These are phyloP conservation scores for Acanthoscelides obtectus DNA, from an alignment of 2,888 invertebrate species.

Conservation along the genomic window DNA sequence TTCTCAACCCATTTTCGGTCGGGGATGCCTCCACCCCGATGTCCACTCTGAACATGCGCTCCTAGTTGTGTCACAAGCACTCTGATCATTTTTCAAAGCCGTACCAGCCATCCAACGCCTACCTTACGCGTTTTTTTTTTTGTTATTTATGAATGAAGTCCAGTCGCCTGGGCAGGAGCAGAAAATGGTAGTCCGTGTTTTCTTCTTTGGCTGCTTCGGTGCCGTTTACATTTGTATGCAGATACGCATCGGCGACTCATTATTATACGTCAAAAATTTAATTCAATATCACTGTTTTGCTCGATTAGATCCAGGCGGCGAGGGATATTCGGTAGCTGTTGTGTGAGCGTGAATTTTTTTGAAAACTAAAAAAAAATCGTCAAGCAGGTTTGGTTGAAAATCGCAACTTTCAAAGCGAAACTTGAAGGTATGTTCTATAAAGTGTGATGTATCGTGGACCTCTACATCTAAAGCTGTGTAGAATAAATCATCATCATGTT, in stretches of 20 bases:
- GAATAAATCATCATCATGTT: too few relatives aligned
- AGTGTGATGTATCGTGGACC: too few relatives aligned
- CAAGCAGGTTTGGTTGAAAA: too few relatives aligned
- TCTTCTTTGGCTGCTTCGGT: background rate
- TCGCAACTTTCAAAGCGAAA: too few relatives aligned
- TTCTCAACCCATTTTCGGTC: too few relatives aligned
- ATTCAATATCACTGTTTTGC: background rate
- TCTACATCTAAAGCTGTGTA: too few relatives aligned
- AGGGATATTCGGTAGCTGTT: background rate
- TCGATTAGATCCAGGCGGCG: background rate
- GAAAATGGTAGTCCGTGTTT: background rate
- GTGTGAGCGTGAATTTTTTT: too few relatives aligned
- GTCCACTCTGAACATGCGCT: background rate
- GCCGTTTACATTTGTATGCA: background rate
- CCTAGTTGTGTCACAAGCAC: background rate
- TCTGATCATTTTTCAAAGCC: background rate
- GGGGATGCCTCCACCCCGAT: background rate
- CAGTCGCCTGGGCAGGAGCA: too few relatives aligned
- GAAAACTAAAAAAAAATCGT: too few relatives aligned
- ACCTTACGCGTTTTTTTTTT: background rate
- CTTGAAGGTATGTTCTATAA: too few relatives aligned
- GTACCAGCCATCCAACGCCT: background rate
- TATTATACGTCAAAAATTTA: background rate
- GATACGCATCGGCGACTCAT: background rate
- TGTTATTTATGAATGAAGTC: background rate